phyloP scores from a whole-genome alignment of 2,797 vertebrate species.

The Gymnoscopelus microlampas region DNA sequence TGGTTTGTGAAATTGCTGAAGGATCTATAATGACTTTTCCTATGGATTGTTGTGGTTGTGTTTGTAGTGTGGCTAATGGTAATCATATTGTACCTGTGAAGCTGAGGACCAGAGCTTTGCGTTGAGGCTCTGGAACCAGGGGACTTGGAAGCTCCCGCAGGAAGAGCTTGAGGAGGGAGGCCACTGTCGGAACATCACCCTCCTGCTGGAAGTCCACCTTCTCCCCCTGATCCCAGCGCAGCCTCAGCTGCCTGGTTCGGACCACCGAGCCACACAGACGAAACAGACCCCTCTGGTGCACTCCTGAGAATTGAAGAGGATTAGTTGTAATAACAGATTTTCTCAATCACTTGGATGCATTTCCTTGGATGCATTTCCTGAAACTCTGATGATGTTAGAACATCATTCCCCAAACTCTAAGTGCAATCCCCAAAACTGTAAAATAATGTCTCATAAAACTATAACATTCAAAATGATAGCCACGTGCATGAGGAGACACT shows the following conservation, averaged over 20 bases:
- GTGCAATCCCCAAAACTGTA: no score
- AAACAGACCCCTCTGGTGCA: conserved; percentile 82
- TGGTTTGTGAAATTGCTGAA: no score
- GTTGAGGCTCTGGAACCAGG: conserved; percentile 79
- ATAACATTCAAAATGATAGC: no score
- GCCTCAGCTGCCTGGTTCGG: conserved; percentile 76
- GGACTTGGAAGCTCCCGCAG: conserved; percentile 84
- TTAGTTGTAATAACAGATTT: no score
- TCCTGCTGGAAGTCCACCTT: conserved; percentile 75
- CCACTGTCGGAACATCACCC: conserved; percentile 80
- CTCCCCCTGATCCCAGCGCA: conserved; percentile 81
- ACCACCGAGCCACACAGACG: conserved; percentile 79
- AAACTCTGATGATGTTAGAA: no score
- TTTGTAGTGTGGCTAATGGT: neutral
- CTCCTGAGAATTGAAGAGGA: conserved; percentile 55
- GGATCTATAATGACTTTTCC: no score
- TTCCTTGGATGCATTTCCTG: no score
- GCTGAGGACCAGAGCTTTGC: conserved; percentile 64
- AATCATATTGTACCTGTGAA: conserved; percentile 75
- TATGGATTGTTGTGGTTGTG: no score
- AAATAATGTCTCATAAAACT: no score
- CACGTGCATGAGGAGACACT: no score
- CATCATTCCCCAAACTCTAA: no score
- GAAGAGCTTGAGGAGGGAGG: conserved; percentile 87
- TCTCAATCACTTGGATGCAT: no score